Evolutionary conservation across 2,797 vertebrate genomes (phyloP).

Genomic region (Lepidocolaptes lacrymiger): DNA sequence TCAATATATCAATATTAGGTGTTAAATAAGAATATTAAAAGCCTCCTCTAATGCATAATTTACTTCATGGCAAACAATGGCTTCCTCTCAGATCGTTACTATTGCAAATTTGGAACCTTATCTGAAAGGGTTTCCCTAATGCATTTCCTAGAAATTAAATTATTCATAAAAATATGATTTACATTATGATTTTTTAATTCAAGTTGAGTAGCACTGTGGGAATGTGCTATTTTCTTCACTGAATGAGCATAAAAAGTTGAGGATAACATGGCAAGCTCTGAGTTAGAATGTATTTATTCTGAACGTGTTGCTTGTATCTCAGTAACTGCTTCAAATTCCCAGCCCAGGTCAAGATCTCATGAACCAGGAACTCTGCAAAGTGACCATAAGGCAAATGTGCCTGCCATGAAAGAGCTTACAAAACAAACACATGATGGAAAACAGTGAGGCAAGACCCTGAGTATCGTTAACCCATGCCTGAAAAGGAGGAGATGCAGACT

Average conservation of each 20-base stretch:
- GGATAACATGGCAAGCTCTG: neutral
- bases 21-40: slow-evolving; percentile 55
- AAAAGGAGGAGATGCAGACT: neutral
- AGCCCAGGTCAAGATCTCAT: neutral
- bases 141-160: slow-evolving; percentile 49
- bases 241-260: neutral
- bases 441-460: neutral
- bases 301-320: neutral
- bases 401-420: neutral
- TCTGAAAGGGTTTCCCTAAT: slow-evolving; percentile 37
- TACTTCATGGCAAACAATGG: slow-evolving; percentile 36
- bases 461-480: neutral
- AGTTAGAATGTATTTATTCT: neutral
- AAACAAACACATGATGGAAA: neutral
- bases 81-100: slow-evolving; percentile 41
- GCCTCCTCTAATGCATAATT: slow-evolving; percentile 29
- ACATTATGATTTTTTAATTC: slow-evolving; percentile 38
- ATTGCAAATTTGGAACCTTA: slow-evolving; percentile 41
- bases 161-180: slow-evolving; percentile 52
- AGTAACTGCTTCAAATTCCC: neutral
- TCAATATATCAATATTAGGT: slow-evolving; percentile 32
- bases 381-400: neutral
- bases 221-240: slow-evolving; percentile 31
- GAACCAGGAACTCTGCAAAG: neutral
- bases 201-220: slow-evolving; percentile 16